Evolutionary conservation across 2,113 vertebrate species (phyloP).

Genomic region (Hylia prasina): DNA sequence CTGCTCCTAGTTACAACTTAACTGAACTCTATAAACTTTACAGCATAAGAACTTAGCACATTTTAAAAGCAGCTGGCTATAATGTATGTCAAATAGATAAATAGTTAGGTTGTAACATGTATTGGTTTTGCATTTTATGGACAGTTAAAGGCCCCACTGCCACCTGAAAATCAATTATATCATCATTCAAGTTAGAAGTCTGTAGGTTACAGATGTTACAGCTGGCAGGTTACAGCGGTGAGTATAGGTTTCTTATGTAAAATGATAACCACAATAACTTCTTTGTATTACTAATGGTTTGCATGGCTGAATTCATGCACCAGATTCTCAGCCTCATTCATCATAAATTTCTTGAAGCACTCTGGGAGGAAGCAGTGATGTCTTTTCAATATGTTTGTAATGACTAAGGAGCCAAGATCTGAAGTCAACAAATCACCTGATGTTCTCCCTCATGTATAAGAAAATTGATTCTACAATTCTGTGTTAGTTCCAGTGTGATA

Average conservation of each 20-base stretch:
- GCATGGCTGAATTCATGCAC: not conserved
- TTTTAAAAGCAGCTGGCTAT: constrained; percentile 10
- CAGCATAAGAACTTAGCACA: not conserved
- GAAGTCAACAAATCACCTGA: not conserved
- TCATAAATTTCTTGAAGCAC: not conserved
- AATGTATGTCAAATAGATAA: not conserved
- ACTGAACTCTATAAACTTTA: constrained; percentile 41
- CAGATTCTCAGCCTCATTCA: not conserved
- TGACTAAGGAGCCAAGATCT: not conserved
- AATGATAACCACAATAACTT: not conserved
- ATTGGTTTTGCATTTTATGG: not conserved
- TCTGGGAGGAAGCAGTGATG: not conserved
- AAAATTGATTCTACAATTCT: not conserved
- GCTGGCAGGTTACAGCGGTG: not conserved
- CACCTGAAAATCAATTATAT: not conserved
- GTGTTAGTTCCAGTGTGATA: not conserved
- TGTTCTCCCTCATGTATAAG: not conserved
- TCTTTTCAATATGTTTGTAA: not conserved
- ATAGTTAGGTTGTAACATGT: not conserved
- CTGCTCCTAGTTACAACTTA: constrained; percentile 26
- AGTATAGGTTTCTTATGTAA: not conserved
- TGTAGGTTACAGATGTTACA: not conserved
- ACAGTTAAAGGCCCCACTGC: not conserved
- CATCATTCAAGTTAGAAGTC: not conserved
- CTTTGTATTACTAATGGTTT: not conserved